Base-by-base conservation (phyloP, 92 coral and sea anemone genomes). In the Montipora capitata region DNA sequence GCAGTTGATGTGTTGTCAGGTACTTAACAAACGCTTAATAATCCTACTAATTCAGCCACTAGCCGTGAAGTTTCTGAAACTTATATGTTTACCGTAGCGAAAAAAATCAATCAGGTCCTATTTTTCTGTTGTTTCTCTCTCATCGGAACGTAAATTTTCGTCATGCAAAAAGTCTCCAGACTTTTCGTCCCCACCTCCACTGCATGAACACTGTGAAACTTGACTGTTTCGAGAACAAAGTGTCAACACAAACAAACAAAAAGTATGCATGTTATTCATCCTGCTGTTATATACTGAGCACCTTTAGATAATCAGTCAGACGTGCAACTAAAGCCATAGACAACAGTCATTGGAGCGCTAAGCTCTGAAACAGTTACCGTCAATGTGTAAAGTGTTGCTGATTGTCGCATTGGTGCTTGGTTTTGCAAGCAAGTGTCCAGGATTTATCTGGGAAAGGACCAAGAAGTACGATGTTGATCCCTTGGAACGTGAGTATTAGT, bases 381-480 rank as follows among this genome's bases (percentile, higher is more conserved):
- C 41, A 40, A 15, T 81, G 85, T 52, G 58, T 66, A 68, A 16
- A 35, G 14, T 54, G 3, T 3, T 54, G 40, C 10, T 68, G 85
- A 16, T 7, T n/a, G 76, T 69, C 67, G 61, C 45, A 0, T 14
- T 69, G 42, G 12, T 52, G 41, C 54, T 69, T 35, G 12, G 56
- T 51, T 51, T 69, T 10, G 49, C 61, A 45, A 13, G 20, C 40
- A 27, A 39, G 40, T 18, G 40, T 40, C 68, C 85, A 18, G 85
- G 41, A 27, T 68, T 15, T 8, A 68, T 81, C 54, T 81, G 85
- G 85, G 85, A 81, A 40, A 62, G 68, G 27, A 68, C 76, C 52
- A 49, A 81, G 68, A 69, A 1, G 5, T 14, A 12, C 15, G 48
- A 20, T 56, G 17, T 14, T 3, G 40, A 68, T 69, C 85, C 85